These are phyloP conservation scores for Glaucopsyche alexis DNA, from an alignment of 2,888 invertebrate genomes.

Conservation along the genomic window DNA sequence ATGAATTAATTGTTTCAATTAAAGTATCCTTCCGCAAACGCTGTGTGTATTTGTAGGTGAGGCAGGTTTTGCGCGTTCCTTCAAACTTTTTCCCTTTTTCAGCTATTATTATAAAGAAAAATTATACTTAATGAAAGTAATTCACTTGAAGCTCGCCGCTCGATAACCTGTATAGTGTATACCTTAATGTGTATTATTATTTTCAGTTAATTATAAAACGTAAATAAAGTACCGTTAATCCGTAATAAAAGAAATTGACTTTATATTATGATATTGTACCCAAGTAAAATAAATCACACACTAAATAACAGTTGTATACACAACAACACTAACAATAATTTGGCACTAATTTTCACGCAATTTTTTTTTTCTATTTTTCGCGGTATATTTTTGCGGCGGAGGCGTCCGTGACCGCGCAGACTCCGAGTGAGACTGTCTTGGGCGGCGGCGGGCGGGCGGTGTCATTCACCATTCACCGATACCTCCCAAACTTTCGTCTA, in stretches of 20 bases:
- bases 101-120: background rate
- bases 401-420: conserved; percentile 35
- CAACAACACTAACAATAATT: conserved; percentile 6
- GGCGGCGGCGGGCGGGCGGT: conserved; percentile 37
- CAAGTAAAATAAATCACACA: conserved; percentile 17
- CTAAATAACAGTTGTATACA: conserved; percentile 12
- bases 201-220: too few relatives aligned
- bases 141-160: too few relatives aligned
- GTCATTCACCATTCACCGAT: conserved; percentile 21
- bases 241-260: too few relatives aligned
- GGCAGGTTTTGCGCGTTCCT: background rate
- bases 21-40: background rate
- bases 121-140: too few relatives aligned
- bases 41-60: background rate
- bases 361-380: conserved; percentile 20
- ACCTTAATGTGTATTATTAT: too few relatives aligned
- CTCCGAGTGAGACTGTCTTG: conserved; percentile 36
- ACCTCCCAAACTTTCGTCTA: background rate
- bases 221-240: too few relatives aligned
- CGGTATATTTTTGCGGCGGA: conserved; percentile 15
- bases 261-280: background rate
- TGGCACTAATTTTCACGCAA: conserved; percentile 21
- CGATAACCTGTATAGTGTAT: too few relatives aligned
- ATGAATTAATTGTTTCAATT: background rate
- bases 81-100: background rate